Conservation (phyloP, 2,888 invertebrate species). For the Noctua comes region DNA sequence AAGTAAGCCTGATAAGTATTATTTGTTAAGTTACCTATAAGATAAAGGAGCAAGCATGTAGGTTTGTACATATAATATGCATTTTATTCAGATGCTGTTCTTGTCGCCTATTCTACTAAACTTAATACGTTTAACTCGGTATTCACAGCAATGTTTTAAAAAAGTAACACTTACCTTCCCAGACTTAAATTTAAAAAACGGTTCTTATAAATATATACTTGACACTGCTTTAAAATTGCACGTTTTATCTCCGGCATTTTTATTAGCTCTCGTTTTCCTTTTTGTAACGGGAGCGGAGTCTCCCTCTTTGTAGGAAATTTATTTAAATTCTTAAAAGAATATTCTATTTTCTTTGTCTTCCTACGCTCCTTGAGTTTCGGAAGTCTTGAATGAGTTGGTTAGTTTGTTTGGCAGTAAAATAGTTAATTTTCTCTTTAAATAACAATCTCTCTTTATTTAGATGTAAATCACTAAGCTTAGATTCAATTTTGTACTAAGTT, state of each 20-base stretch:
- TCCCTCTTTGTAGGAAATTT: constrained; percentile 83
- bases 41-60: neutral
- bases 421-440: constrained; percentile 38
- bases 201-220: constrained; percentile 73
- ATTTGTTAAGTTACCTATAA: neutral
- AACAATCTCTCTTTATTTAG: neutral
- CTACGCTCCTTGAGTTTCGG: constrained; percentile 74
- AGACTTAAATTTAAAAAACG: constrained; percentile 70
- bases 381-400: constrained; percentile 82
- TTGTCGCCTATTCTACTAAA: neutral
- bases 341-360: constrained; percentile 80
- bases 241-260: constrained; percentile 82
- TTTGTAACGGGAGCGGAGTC: constrained; percentile 83
- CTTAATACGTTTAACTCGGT: neutral
- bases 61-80: neutral
- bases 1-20: neutral
- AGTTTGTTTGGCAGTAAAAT: constrained; percentile 67
- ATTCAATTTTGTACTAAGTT: neutral
- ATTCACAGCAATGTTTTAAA: neutral
- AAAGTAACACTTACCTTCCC: neutral
- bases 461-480: neutral
- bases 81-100: neutral
- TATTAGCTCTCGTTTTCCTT: constrained; percentile 85
- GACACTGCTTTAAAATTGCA: constrained; percentile 82
- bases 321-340: constrained; percentile 88